Evolutionary conservation across 2,888 invertebrate genomes (phyloP), one percentile per base, ranked within the genome.

Genomic region (Rosalia funebris): DNA sequence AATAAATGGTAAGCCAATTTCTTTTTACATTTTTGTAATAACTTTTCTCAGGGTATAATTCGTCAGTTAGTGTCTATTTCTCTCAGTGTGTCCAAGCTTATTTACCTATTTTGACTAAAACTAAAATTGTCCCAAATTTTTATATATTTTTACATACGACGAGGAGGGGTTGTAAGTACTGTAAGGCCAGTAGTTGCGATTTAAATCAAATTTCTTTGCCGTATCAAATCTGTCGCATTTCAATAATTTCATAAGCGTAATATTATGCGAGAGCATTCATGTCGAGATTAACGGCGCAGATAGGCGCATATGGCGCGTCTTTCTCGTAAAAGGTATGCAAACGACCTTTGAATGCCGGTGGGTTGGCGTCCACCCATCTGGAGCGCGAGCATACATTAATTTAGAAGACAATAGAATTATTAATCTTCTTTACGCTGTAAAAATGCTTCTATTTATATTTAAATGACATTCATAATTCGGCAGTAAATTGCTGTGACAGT

Each of bases 341-440:
- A 68, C 68, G 68, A 68, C 68, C 68, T 68, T 68, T 68, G 68
- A 68, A 68, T 68, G 68, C 57, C 65, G 63, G 65, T 68, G 65
- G 67, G 64, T 54, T 58, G 68, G 62, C 57, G 55, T 66, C 63
- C 63, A 62, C 66, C 64, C 66, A 66, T 66, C 62, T 66, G 63
- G 50, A 50, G 39, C 41, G 12, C 39, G 14, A 50, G 39, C 41
- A 14, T 25, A 10, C 37, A 36, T 50, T 20, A 37, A 39, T 19
- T 36, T 11, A 53, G 58, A 59, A 65, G 57, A 66, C 66, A 66
- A 66, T 63, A 57, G 61, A 63, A 59, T 63, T 61, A 61, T 58
- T 50, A 50, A 50, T 50, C 37, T 41, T 66, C 47, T 54, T 59
- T 52, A 25, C 53, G 48, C 44, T 45, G 37, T 31, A 57, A 57